Evolutionary conservation across 2,113 vertebrate genomes (phyloP).

Genomic region (Trachemys scripta): DNA sequence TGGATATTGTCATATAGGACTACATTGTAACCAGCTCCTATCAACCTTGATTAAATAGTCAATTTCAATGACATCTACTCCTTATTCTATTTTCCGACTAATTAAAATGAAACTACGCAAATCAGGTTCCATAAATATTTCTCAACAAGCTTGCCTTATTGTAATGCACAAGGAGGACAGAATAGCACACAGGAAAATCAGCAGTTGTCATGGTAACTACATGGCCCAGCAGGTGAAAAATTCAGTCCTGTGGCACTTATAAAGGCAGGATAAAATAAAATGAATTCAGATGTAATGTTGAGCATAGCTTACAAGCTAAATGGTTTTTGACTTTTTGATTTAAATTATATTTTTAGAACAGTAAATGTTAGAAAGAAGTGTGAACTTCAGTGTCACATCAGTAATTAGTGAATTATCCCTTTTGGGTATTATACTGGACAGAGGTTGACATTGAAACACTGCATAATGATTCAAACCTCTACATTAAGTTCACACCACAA

Average conservation of each 20-base stretch:
- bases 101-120: neutral
- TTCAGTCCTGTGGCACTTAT: neutral
- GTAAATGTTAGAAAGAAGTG: neutral
- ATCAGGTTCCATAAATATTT: neutral
- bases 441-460: neutral
- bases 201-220: conserved; percentile 47
- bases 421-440: neutral
- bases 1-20: neutral
- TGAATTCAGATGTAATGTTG: neutral
- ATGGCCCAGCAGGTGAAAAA: conserved; percentile 64
- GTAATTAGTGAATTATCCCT: neutral
- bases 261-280: neutral
- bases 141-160: neutral
- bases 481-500: neutral
- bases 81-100: neutral
- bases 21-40: neutral
- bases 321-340: fast-evolving
- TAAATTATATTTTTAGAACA: neutral
- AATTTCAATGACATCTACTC: neutral
- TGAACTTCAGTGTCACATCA: neutral
- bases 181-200: neutral
- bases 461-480: neutral
- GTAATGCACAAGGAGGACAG: neutral
- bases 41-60: neutral
- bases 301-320: neutral